Conservation (phyloP, 2,797 vertebrate genomes). For the Hemibagrus guttatus region DNA sequence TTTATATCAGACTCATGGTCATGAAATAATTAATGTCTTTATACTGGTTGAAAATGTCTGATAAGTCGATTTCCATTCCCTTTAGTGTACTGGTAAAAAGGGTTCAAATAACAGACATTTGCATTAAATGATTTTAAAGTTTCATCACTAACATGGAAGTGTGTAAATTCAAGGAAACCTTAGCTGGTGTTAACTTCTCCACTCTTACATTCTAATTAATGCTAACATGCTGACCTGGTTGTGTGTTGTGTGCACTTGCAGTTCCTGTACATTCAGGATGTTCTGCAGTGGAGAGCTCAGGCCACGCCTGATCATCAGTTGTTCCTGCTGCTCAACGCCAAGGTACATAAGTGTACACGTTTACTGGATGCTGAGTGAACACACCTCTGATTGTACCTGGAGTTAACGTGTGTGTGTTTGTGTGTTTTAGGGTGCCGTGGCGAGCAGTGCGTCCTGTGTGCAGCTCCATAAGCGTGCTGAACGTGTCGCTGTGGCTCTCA, state of each 20-base stretch:
- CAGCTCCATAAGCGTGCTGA: constrained; percentile 94
- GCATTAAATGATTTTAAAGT: not conserved
- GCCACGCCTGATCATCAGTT: constrained; percentile 93
- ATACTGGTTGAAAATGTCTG: no score
- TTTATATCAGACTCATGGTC: no score
- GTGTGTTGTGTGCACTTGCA: constrained; percentile 60
- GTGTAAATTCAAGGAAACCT: not conserved
- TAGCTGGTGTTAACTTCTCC: not conserved
- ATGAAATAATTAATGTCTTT: no score
- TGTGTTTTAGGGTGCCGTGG: constrained; percentile 82
- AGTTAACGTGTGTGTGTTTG: not conserved
- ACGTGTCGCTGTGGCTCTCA: constrained; percentile 84
- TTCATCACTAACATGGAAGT: not conserved
- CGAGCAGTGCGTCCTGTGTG: constrained; percentile 86
- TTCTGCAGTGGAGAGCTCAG: constrained; percentile 94
- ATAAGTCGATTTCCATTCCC: no score
- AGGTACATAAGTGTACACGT: constrained; percentile 69
- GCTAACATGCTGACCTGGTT: not conserved
- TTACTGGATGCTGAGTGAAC: not conserved
- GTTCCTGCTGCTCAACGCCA: constrained; percentile 90
- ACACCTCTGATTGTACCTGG: constrained; percentile 7
- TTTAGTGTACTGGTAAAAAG: no score
- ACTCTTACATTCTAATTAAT: not conserved
- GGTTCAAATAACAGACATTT: not conserved
- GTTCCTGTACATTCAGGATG: constrained; percentile 95